Evolutionary conservation across 2,113 vertebrate genomes (phyloP), one percentile per base, ranked within the genome.

Genomic region (Salvelinus sp.): DNA sequence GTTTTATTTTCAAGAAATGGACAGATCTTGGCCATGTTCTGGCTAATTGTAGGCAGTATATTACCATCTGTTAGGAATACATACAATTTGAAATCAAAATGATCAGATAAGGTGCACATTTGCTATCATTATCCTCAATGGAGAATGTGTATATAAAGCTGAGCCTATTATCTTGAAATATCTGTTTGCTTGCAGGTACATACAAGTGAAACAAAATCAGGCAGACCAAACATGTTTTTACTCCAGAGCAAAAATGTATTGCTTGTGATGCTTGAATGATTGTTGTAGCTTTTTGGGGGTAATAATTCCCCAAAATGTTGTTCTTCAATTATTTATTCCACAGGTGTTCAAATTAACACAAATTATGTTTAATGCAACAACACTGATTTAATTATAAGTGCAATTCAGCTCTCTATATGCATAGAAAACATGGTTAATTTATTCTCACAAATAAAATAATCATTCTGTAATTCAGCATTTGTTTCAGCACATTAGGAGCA

Each of bases 21-120:
- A 90, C 82, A 89, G 91, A 92, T 93, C 88, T 92, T 91, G 88
- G 90, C 90, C 91, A 92, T 92, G 92, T 88, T 90, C 85, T 90
- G 86, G 83, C 87, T 93, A 93, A 93, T 92, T 91, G 91, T 91
- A 86, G 88, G 85, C 87, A 92, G 89, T 84, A 82, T 83, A 88
- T 91, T 88, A 89, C 92, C 92, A 93, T 93, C 92, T 93, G 92
- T 89, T 91, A 90, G 86, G 82, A 90, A 77, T 67, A 88, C 87
- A 93, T 92, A 92, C 86, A 50, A 92, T 91, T 89, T 88, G 88
- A 74, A 83, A 83, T 88, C 84, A 82, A 83, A 89, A 85, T 86
- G 87, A 87, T 91, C 89, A 85, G 84, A 93, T 88, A 88, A 82
- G 83, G 73, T 82, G 66, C 84, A 73, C 74, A 87, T 89, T 91